phyloP scores from a whole-genome alignment of 2,113 vertebrate species.

The Holacanthus passer region DNA sequence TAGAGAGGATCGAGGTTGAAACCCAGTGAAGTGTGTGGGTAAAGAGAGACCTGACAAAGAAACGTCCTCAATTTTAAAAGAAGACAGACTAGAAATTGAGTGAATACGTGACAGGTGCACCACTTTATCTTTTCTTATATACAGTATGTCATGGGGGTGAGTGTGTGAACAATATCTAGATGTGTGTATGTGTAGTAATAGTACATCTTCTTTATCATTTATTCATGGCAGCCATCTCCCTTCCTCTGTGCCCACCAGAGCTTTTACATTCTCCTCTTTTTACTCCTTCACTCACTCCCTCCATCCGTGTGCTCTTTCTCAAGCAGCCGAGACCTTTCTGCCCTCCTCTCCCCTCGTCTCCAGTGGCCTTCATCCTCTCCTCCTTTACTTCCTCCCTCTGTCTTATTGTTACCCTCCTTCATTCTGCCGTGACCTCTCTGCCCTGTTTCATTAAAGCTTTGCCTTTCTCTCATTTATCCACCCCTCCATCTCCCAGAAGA shows the following conservation, averaged over 20 bases:
- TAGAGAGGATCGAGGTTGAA: slow-evolving; percentile 14
- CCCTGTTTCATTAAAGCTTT: slow-evolving; percentile 44
- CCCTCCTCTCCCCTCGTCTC: slow-evolving; percentile 22
- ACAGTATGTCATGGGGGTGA: slow-evolving; percentile 27
- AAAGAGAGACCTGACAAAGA: slow-evolving; percentile 18
- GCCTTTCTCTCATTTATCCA: slow-evolving; percentile 32
- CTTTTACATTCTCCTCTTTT: slow-evolving; percentile 47
- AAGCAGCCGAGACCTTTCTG: slow-evolving; percentile 12
- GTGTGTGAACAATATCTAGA: slow-evolving; percentile 22
- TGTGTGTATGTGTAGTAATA: slow-evolving; percentile 6
- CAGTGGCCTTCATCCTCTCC: slow-evolving; percentile 20
- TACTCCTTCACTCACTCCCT: slow-evolving; percentile 25
- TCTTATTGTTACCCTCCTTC: slow-evolving; percentile 16
- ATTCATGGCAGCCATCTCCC: slow-evolving; percentile 62
- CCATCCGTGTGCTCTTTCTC: slow-evolving; percentile 18
- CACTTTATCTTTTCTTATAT: slow-evolving; percentile 27
- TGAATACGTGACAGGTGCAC: slow-evolving; percentile 41
- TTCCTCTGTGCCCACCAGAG: slow-evolving; percentile 34
- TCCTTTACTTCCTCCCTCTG: neutral
- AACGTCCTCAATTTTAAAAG: slow-evolving; percentile 22
- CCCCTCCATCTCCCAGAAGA: slow-evolving; percentile 24
- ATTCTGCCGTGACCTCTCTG: slow-evolving; percentile 37
- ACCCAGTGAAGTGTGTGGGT: slow-evolving; percentile 6
- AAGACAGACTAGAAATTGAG: slow-evolving; percentile 14
- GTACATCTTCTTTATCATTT: slow-evolving; percentile 60